Evolutionary conservation across 2,888 invertebrate genomes (phyloP).

Genomic region (Iselma pallidipennis): DNA sequence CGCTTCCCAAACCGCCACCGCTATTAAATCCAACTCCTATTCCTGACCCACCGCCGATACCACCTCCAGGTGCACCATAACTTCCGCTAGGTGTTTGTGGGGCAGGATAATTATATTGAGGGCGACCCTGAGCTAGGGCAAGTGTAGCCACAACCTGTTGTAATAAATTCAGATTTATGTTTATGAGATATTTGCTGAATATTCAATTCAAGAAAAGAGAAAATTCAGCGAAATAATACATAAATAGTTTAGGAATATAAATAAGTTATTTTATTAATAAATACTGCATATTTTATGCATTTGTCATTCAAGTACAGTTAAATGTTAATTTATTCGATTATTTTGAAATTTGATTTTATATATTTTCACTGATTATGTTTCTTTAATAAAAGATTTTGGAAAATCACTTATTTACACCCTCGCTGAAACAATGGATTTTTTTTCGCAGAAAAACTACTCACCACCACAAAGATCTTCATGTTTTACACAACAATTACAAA

Average conservation of each 20-base stretch:
- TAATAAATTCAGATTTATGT: conserved; percentile 5
- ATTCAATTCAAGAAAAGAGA: not conserved
- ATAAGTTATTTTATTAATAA: not conserved
- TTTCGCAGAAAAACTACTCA: conserved; percentile 39
- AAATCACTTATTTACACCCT: not conserved
- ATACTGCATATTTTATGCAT: not conserved
- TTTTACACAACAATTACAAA: conserved; percentile 42
- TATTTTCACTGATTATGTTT: not conserved
- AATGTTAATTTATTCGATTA: not conserved
- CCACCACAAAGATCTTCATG: conserved; percentile 50
- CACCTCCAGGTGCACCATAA: conserved; percentile 53
- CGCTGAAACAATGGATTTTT: not conserved
- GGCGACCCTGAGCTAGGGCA: conserved; percentile 63
- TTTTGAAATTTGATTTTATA: not conserved
- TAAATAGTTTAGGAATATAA: not conserved
- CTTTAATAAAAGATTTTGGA: not conserved
- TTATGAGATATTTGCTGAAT: not conserved
- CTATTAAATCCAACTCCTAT: conserved; percentile 25
- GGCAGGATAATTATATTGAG: conserved; percentile 65
- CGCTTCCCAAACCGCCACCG: conserved; percentile 21
- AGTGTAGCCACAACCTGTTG: conserved; percentile 46
- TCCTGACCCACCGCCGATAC: conserved; percentile 26
- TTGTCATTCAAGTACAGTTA: not conserved
- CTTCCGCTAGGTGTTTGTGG: conserved; percentile 54
- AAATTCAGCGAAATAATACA: not conserved